Percentiles rank a stretch among this genome's conserved stretches.
phyloP scores from a whole-genome alignment of 1,140 invertebrate genomes.

The Pteromalus puparum region DNA sequence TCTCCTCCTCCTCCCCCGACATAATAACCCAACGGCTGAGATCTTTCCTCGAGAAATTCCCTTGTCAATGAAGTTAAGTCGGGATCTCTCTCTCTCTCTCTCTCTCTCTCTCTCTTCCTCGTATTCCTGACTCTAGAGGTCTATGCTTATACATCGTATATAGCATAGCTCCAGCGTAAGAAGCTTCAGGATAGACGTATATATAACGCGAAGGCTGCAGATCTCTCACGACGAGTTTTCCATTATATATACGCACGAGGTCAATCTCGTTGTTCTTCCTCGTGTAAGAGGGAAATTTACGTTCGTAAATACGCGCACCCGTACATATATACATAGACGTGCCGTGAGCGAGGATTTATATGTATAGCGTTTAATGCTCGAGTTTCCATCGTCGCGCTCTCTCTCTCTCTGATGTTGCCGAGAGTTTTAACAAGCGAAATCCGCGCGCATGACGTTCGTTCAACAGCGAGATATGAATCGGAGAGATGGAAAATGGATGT shows the following conservation, averaged over 20 bases:
- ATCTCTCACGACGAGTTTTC: no score
- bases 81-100: constrained; percentile 4
- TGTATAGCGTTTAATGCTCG: background rate
- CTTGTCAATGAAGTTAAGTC: constrained; percentile 42
- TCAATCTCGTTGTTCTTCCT: no score
- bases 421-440: background rate
- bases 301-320: no score
- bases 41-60: constrained; percentile 23
- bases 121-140: background rate
- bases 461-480: background rate
- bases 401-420: no score
- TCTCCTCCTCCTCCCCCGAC: background rate
- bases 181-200: no score
- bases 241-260: no score
- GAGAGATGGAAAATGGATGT: background rate
- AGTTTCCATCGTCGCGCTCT: background rate
- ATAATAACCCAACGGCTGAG: constrained; percentile 4
- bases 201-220: no score
- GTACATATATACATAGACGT: no score
- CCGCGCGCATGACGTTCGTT: background rate
- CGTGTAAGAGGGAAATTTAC: no score
- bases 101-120: background rate
- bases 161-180: no score
- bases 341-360: background rate
- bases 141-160: no score